Percentiles rank a stretch among this genome's conserved stretches.
These are phyloP conservation scores for Drosophila eugracilis DNA, from an alignment of 1,140 invertebrate genomes.

Conservation along the genomic window DNA sequence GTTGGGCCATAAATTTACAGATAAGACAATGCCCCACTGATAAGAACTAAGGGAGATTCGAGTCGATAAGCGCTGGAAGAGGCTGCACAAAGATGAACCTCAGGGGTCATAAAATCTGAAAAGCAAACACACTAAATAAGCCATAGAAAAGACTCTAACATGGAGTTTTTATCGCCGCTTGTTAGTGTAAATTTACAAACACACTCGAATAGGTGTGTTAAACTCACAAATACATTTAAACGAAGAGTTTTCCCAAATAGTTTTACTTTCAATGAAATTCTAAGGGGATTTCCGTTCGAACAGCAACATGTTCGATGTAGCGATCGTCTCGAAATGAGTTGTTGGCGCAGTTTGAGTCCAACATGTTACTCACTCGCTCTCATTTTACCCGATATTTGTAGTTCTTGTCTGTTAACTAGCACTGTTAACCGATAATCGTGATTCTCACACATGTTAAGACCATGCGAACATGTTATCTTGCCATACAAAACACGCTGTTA, in stretches of 20 bases:
- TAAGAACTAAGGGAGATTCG: constrained; percentile 50
- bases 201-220: constrained; percentile 7
- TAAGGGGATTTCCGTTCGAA: constrained; percentile 17
- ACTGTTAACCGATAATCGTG: constrained; percentile 1
- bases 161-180: constrained; percentile 70
- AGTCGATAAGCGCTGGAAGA: constrained; percentile 51
- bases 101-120: constrained; percentile 35
- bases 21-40: constrained; percentile 53
- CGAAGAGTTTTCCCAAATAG: constrained; percentile 32
- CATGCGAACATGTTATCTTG: not conserved
- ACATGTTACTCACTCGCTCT: constrained; percentile 2
- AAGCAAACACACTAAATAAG: constrained; percentile 38
- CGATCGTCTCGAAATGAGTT: constrained; percentile 36
- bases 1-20: constrained; percentile 53
- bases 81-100: constrained; percentile 49
- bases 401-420: not conserved
- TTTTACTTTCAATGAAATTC: constrained; percentile 71
- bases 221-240: constrained; percentile 58
- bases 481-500: not conserved
- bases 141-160: constrained; percentile 27
- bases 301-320: constrained; percentile 36
- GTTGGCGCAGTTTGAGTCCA: constrained; percentile 35
- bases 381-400: not conserved
- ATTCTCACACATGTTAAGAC: not conserved
- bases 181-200: constrained; percentile 80